A percentile compares a stretch with the other conserved stretches of the same genome.
phyloP scores from a whole-genome alignment of 2,888 invertebrate species.

The Lissonota sp. region DNA sequence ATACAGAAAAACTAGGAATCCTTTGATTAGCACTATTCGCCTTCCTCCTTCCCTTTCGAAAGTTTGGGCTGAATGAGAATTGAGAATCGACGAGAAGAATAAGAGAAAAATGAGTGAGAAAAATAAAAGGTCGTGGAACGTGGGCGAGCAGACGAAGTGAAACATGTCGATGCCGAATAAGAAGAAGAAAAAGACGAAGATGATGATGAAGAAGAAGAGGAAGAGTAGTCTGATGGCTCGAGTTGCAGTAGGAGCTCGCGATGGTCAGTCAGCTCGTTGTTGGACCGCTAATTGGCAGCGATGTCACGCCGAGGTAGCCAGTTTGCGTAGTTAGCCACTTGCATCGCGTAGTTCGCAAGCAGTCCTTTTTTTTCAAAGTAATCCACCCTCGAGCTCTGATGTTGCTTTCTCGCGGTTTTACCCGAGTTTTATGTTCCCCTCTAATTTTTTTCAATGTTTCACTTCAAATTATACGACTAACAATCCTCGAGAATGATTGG shows the following conservation, averaged over 20 bases:
- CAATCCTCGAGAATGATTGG: no score
- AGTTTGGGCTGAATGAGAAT: no score
- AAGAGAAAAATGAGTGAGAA: constrained; percentile 6
- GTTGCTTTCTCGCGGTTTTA: constrained; percentile 28
- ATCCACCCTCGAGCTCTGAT: constrained; percentile 30
- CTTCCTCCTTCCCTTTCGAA: no score
- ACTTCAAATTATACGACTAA: no score
- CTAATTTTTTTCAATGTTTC: constrained; percentile 24
- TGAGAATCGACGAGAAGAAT: no score
- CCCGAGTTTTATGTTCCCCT: constrained; percentile 4
- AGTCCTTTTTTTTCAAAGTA: constrained; percentile 66
- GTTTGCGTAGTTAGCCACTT: constrained; percentile 79
- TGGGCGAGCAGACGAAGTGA: constrained; percentile 57
- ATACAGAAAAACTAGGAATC: no score
- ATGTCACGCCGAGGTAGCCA: constrained; percentile 82
- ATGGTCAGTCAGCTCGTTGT: constrained; percentile 83
- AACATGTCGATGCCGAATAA: constrained; percentile 59
- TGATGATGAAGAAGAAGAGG: constrained; percentile 51
- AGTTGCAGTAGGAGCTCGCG: constrained; percentile 69
- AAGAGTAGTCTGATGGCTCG: constrained; percentile 68
- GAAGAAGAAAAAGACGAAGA: constrained; percentile 58
- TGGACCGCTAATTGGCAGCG: constrained; percentile 83
- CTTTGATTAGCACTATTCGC: no score
- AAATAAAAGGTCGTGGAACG: constrained; percentile 36
- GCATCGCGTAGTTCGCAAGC: constrained; percentile 83